These are phyloP conservation scores for Dromiciops gliroides DNA, from an alignment of 2,113 vertebrate species.

Conservation along the genomic window DNA sequence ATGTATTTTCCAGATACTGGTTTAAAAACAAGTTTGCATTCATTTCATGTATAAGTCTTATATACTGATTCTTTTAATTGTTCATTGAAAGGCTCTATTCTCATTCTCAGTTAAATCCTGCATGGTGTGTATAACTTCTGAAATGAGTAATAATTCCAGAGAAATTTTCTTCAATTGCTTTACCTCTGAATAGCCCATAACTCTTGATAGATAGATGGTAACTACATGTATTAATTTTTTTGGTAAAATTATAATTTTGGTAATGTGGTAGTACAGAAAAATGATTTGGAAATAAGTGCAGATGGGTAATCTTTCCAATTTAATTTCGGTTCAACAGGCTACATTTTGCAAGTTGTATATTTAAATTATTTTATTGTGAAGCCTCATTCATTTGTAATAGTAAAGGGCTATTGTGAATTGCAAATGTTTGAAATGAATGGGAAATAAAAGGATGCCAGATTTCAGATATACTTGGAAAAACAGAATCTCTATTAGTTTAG, in stretches of 20 bases:
- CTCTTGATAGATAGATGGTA: neutral
- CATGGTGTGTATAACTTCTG: conserved; percentile 5
- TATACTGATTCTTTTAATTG: conserved; percentile 26
- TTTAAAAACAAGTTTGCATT: neutral
- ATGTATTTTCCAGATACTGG: neutral
- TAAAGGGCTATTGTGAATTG: conserved; percentile 37
- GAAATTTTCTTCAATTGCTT: conserved; percentile 44
- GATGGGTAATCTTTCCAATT: conserved; percentile 33
- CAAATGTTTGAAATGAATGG: conserved; percentile 18
- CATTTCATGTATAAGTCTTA: conserved; percentile 1
- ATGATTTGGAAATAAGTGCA: conserved; percentile 36
- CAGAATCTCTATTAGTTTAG: neutral
- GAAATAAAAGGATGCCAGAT: conserved; percentile 27
- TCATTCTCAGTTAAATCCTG: conserved; percentile 13
- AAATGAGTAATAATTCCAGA: conserved; percentile 8
- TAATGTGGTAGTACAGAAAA: neutral
- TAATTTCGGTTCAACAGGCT: conserved; percentile 7
- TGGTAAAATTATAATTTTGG: neutral
- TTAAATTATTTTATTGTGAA: conserved; percentile 28
- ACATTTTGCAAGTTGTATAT: conserved; percentile 30
- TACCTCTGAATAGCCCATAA: neutral
- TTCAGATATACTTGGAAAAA: conserved; percentile 42
- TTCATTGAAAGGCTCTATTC: neutral
- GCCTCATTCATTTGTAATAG: conserved; percentile 39
- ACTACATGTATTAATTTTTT: neutral